A percentile compares a stretch with the other conserved stretches of the same genome.
Conservation (phyloP, 37 sponge, comb jelly and placozoan species). For the Cliona cf. orientalis region DNA sequence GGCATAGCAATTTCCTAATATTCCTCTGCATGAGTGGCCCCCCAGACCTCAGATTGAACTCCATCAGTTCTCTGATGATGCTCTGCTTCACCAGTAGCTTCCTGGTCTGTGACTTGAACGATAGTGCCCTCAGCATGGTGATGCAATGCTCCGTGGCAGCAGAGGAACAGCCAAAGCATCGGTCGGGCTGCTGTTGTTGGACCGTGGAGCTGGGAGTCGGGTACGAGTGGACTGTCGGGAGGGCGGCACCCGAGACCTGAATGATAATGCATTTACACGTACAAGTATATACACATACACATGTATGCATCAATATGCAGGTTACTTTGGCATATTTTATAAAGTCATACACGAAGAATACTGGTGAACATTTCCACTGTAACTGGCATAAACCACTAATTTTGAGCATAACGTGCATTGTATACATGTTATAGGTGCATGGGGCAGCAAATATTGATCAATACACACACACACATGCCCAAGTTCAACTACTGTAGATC, state of each 20-base stretch:
- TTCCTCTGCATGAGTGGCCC: slow-evolving; percentile 44
- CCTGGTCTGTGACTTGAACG: slow-evolving; percentile 54
- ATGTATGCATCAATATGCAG: neutral
- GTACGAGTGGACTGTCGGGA: neutral
- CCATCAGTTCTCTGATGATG: slow-evolving; percentile 79
- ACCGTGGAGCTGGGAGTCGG: neutral
- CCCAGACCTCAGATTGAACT: slow-evolving; percentile 72
- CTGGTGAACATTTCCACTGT: too few relatives aligned
- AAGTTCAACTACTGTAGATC: too few relatives aligned
- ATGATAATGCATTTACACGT: neutral
- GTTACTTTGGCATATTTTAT: neutral
- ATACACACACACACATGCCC: neutral
- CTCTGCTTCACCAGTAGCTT: slow-evolving; percentile 50
- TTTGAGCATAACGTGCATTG: too few relatives aligned
- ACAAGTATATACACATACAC: neutral
- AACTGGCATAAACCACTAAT: too few relatives aligned
- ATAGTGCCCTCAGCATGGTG: slow-evolving; percentile 80
- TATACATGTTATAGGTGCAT: too few relatives aligned
- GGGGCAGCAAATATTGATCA: too few relatives aligned
- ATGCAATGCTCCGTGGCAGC: slow-evolving; percentile 87
- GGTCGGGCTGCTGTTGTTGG: slow-evolving; percentile 10
- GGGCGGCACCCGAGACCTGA: neutral
- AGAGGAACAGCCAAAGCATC: slow-evolving; percentile 86
- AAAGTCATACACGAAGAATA: neutral
- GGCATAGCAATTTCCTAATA: slow-evolving; percentile 77